Evolutionary conservation across 2,113 vertebrate species (phyloP), one percentile per base, ranked within the genome.

Genomic region (Coracopsis vasa): DNA sequence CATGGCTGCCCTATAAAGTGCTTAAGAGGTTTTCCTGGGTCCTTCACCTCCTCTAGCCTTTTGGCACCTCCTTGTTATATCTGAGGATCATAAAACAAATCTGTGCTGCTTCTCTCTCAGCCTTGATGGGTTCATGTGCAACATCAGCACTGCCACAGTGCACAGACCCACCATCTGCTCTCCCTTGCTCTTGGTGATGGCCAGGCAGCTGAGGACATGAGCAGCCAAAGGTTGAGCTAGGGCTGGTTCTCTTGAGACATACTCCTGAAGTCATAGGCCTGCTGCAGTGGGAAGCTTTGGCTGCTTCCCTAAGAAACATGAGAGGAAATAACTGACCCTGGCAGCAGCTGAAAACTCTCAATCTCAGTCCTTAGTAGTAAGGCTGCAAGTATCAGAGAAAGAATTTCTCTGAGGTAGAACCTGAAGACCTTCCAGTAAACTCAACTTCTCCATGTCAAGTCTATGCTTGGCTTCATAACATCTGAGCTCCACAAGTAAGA

Each of bases 101-200:
- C 47, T 17, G 45, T 25, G 69, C 61, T 12, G 39, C 53, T 67
- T 60, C 53, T 54, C 14, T 10, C 50, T 25, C 66, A 28, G 54
- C 45, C 23, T 7, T 0, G 9, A 1, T 25, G 53, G 45, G 35
- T 7, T 84, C 35, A 6, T 1, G 0, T 18, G 61, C 72, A 41
- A 10, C 21, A 5, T 0, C 45, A 67, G 61, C 41, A 1, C 50
- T 3, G 13, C 1, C 47, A 23, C 47, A 39, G 72, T 13, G 25
- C 77, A 9, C 0, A 0, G 83, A 19, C 28, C 42, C 47, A 2
- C 31, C 0, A 2, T 2, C 35, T 28, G 83, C 71, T 53, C 47
- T 51, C 13, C 50, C 16, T 33, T 42, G 24, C 42, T 19, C 44
- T 18, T 50, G 60, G 21, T 8, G 23, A 12, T 8, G 14, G 31